These are phyloP conservation scores for Elephantulus edwardii DNA, from an alignment of 2,113 vertebrate genomes.

Conservation along the genomic window DNA sequence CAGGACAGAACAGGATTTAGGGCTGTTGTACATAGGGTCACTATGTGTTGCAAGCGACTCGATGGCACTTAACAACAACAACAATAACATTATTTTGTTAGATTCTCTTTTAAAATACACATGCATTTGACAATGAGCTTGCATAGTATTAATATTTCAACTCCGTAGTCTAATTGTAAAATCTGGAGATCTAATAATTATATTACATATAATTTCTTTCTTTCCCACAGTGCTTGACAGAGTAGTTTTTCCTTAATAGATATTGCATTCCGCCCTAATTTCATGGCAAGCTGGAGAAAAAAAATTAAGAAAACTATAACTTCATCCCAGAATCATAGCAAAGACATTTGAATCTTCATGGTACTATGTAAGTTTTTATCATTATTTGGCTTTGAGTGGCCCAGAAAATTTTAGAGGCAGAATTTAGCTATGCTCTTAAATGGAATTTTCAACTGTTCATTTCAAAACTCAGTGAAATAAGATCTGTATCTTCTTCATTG, in stretches of 20 bases:
- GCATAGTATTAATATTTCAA: background rate
- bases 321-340: background rate
- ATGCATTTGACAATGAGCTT: background rate
- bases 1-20: too few relatives aligned
- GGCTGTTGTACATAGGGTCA: too few relatives aligned
- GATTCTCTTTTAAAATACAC: background rate
- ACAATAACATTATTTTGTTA: background rate
- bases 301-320: background rate
- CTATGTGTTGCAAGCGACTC: background rate
- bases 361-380: background rate
- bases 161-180: background rate
- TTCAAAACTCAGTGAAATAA: conserved; percentile 17
- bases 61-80: too few relatives aligned
- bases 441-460: background rate
- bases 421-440: background rate
- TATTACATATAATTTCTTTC: background rate
- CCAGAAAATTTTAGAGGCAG: background rate
- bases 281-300: background rate
- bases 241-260: background rate
- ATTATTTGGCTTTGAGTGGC: background rate
- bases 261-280: background rate
- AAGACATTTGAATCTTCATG: background rate
- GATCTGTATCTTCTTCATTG: background rate
- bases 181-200: background rate
- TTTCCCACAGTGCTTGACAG: background rate